phyloP scores from a whole-genome alignment of 2,888 invertebrate genomes.

The Cerastoderma edule region DNA sequence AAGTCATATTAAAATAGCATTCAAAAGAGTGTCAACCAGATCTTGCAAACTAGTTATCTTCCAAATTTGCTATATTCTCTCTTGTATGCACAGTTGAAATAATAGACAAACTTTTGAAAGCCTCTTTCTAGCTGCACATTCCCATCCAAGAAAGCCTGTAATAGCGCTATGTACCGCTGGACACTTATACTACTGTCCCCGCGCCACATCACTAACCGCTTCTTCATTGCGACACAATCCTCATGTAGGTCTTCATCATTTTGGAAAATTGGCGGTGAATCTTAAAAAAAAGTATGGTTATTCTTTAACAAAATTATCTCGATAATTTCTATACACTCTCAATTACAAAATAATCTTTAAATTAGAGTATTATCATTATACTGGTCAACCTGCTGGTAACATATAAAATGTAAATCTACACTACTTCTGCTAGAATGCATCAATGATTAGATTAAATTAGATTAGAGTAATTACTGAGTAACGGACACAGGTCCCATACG shows the following conservation, averaged over 20 bases:
- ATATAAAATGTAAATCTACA: too few species aligned
- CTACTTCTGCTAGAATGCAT: too few species aligned
- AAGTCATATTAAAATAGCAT: too few species aligned
- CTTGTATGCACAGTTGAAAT: slow-evolving; percentile 36
- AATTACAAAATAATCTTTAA: too few species aligned
- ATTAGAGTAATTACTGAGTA: too few species aligned
- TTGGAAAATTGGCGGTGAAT: background rate
- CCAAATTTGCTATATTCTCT: slow-evolving; percentile 18
- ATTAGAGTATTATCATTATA: too few species aligned
- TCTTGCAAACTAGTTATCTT: background rate
- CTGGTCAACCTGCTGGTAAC: too few species aligned
- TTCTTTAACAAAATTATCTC: too few species aligned
- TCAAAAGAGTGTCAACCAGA: background rate
- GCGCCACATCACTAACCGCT: background rate
- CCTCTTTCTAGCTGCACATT: slow-evolving; percentile 21
- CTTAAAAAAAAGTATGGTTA: too few species aligned
- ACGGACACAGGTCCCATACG: too few species aligned
- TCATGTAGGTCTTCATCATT: background rate
- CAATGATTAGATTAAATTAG: too few species aligned
- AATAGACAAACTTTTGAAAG: slow-evolving; percentile 41
- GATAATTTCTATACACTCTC: too few species aligned
- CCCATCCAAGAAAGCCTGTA: slow-evolving; percentile 14
- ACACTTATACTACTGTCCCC: slow-evolving; percentile 10
- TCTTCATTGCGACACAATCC: slow-evolving; percentile 13
- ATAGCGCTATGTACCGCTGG: background rate